Percentiles rank a stretch among this genome's conserved stretches.
These are phyloP conservation scores for Ellobius talpinus DNA, from an alignment of 2,113 vertebrate genomes.

Conservation along the genomic window DNA sequence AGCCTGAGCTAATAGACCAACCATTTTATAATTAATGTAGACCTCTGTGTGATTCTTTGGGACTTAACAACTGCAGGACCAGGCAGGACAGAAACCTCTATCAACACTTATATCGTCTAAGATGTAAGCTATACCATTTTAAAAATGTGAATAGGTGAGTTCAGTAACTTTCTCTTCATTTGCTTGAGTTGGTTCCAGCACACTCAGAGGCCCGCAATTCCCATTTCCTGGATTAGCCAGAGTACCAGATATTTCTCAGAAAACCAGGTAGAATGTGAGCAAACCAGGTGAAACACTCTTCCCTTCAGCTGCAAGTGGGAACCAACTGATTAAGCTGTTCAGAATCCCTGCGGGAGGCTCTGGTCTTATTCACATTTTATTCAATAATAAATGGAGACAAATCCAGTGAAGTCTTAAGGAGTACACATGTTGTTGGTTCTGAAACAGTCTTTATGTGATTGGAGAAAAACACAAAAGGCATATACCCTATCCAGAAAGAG, in stretches of 20 bases:
- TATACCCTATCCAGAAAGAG: background rate
- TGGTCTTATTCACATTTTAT: background rate
- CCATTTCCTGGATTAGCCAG: background rate
- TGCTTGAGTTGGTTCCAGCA: background rate
- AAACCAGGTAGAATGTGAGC: background rate
- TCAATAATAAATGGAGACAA: background rate
- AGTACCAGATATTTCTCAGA: background rate
- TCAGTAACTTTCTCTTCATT: background rate
- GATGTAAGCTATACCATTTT: background rate
- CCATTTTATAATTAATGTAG: too few relatives aligned
- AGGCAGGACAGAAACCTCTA: too few relatives aligned
- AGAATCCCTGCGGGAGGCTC: background rate
- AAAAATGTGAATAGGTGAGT: background rate
- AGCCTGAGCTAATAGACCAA: too few relatives aligned
- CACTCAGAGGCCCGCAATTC: background rate
- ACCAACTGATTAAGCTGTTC: background rate
- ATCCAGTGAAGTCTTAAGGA: background rate
- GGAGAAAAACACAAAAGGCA: background rate
- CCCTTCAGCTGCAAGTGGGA: background rate
- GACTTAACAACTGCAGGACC: too few relatives aligned
- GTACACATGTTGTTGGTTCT: background rate
- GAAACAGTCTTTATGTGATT: background rate
- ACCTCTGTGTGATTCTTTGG: too few relatives aligned
- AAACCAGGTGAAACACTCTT: background rate
- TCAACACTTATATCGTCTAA: background rate